Conservation (phyloP, 1,140 invertebrate genomes). For the Lanistes nyassanus region DNA sequence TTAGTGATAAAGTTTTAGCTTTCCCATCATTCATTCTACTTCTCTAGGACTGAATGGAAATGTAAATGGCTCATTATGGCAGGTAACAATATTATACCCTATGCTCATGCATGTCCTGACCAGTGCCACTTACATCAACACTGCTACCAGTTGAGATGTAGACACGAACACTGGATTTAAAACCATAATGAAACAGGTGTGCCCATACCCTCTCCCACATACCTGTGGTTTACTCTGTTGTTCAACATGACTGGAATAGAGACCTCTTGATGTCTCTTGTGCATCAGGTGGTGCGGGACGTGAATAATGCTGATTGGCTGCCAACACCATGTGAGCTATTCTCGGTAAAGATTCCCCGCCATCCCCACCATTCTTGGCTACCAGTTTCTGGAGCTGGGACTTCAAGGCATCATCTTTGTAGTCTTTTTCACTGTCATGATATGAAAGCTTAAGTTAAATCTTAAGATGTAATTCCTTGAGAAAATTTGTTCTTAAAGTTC, state of each 20-base stretch:
- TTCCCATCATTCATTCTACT: no score
- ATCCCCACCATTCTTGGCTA: constrained; percentile 45
- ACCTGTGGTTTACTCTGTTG: constrained; percentile 17
- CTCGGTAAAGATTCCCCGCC: constrained; percentile 45
- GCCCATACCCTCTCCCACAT: not conserved
- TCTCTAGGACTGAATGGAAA: no score
- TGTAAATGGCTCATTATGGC: no score
- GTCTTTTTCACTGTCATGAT: not conserved
- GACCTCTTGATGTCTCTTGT: not conserved
- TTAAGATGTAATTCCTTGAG: not conserved
- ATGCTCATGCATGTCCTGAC: no score
- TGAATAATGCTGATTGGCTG: constrained; percentile 40
- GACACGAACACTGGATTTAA: no score
- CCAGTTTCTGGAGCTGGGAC: constrained; percentile 49
- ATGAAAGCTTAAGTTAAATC: not conserved
- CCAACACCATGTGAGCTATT: constrained; percentile 56
- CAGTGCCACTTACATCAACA: no score
- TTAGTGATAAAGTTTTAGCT: no score
- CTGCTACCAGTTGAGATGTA: no score
- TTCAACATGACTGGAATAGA: constrained; percentile 9
- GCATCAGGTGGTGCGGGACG: not conserved
- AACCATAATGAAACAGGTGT: not conserved
- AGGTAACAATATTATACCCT: no score
- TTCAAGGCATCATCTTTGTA: constrained; percentile 31
- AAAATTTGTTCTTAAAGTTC: no score